These are phyloP conservation scores for Caenorhabditis sp. DNA, from an alignment of 2,888 invertebrate genomes.

Conservation along the genomic window DNA sequence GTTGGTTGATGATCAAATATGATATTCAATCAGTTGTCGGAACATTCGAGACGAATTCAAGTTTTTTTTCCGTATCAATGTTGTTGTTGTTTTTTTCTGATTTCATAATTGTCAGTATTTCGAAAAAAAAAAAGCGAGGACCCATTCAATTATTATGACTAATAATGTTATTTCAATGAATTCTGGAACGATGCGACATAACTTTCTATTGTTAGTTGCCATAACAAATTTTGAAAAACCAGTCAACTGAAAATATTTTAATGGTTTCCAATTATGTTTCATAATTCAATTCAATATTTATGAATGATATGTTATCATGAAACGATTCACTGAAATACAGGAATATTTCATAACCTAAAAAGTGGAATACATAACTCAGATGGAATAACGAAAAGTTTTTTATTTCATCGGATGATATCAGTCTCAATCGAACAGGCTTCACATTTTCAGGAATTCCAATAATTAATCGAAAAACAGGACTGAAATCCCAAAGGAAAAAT, in stretches of 20 bases:
- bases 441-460: no score
- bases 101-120: neutral
- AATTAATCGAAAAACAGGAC: no score
- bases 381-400: no score
- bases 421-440: no score
- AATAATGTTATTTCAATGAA: neutral
- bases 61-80: neutral
- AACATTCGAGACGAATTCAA: neutral
- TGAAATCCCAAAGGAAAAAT: no score
- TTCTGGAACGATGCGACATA: neutral
- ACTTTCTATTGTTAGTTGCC: neutral
- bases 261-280: neutral
- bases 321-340: neutral
- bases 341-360: neutral
- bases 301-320: neutral
- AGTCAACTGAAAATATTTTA: neutral
- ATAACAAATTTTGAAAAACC: neutral
- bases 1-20: slow-evolving; percentile 27
- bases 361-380: no score
- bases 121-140: neutral
- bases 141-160: neutral
- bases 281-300: neutral
- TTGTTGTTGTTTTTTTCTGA: neutral
- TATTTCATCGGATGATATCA: no score
- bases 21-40: slow-evolving; percentile 35